Conservation (phyloP, 2,113 vertebrate species). For the Butorides virescens region DNA sequence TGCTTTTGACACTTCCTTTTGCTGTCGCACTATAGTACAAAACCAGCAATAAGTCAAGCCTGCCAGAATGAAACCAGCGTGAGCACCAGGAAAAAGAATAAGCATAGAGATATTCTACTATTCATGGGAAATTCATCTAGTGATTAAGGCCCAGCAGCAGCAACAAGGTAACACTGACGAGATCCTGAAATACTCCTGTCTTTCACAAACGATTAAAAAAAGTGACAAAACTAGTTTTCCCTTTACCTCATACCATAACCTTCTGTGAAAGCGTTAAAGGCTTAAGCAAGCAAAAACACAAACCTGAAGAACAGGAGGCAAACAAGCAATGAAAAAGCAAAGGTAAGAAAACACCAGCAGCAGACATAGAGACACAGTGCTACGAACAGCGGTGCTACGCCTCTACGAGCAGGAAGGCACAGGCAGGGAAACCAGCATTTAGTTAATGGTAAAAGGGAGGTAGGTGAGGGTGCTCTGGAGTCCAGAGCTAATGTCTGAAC, state of each 20-base stretch:
- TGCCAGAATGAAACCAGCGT: conserved; percentile 57
- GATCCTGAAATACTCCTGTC: not conserved
- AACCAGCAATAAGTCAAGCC: conserved; percentile 65
- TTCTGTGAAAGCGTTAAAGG: not conserved
- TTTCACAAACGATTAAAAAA: not conserved
- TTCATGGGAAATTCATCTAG: not conserved
- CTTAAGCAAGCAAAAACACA: not conserved
- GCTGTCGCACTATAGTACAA: not conserved
- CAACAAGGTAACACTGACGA: not conserved
- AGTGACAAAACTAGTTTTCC: not conserved
- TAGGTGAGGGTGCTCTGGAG: too few species aligned
- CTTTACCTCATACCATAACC: not conserved
- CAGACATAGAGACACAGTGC: not conserved
- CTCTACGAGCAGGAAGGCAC: not conserved
- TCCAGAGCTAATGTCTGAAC: not conserved
- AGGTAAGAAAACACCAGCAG: not conserved
- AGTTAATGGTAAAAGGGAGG: not conserved
- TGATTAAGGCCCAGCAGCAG: not conserved
- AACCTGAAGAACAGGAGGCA: not conserved
- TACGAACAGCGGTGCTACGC: not conserved
- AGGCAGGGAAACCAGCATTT: not conserved
- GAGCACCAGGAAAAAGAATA: not conserved
- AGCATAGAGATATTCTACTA: not conserved
- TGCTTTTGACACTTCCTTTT: not conserved
- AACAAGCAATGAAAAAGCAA: not conserved